Base-by-base conservation (phyloP, 2,888 invertebrate genomes). In the Diarsia dahlii region DNA sequence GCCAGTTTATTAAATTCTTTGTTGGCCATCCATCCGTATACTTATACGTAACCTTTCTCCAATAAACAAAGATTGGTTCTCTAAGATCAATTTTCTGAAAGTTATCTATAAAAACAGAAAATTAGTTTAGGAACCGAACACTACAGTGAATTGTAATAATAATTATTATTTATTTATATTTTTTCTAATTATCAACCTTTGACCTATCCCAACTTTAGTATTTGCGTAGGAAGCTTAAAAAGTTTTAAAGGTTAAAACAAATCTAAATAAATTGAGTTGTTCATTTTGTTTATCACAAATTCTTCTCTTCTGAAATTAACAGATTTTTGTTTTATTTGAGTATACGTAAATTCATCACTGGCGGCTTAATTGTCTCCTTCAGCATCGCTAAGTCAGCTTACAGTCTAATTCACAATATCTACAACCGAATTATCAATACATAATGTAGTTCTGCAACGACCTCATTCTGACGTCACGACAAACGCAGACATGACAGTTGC, bases 401-500 rank as follows among this genome's bases (percentile, higher is more conserved):
- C 20, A 60, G 48, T 34, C 10, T 50, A 64, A 66, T 66, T 62
- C 39, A 54, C 39, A 39, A 45, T 54, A 34, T n/a, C 18, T 23
- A 48, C 12, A 63, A 52, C 9, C 52, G 28, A 79, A 84, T 74
- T 66, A 78, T 46, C 56, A 58, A 60, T 79, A 65, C 52, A 63
- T 65, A 65, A 60, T 68, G 50, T 62, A 66, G 64, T 69, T 71
- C 71, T 68, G 74, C 71, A 74, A 23, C 56, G 78, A 78, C 82
- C 78, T 72, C 78, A 78, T 78, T 72, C 52, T 70, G 66, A 74
- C 69, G 60, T 76, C 65, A 65, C 60, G 70, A 75, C 71, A 71
- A 72, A 74, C 74, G 64, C 79, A 78, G 78, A 81, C 85, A 77
- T 81, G 84, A 82, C 88, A 88, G 80, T 79, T 83, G 86, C 52